phyloP scores from a whole-genome alignment of 1,140 invertebrate genomes.

The Ooceraea biroi region DNA sequence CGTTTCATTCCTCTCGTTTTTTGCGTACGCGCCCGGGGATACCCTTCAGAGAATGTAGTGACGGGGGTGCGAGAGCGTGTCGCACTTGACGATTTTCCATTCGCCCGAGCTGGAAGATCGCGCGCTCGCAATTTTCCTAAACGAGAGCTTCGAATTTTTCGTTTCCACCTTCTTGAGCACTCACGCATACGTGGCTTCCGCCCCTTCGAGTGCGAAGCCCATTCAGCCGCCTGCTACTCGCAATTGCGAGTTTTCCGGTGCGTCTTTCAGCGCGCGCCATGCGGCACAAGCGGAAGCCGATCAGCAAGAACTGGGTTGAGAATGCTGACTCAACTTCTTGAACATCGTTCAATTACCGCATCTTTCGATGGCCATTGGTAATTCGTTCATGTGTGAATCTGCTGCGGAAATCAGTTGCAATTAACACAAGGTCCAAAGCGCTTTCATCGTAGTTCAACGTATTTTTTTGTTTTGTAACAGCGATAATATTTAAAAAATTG shows the following conservation, averaged over 20 bases:
- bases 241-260: constrained; percentile 65
- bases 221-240: constrained; percentile 49
- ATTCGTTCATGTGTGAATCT: not conserved
- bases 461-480: constrained; percentile 25
- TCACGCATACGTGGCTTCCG: constrained; percentile 37
- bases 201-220: constrained; percentile 32
- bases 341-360: constrained; percentile 53
- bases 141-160: constrained; percentile 65
- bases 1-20: constrained; percentile 52
- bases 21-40: constrained; percentile 14
- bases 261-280: constrained; percentile 44
- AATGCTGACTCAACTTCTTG: constrained; percentile 71
- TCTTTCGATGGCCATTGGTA: constrained; percentile 5
- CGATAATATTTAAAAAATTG: not conserved
- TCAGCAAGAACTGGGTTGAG: constrained; percentile 63
- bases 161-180: constrained; percentile 18
- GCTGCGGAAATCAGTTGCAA: not conserved
- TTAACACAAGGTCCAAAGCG: not conserved
- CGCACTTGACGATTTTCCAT: constrained; percentile 68
- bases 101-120: constrained; percentile 50
- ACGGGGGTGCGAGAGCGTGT: constrained; percentile 58
- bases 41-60: constrained; percentile 23
- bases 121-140: constrained; percentile 39
- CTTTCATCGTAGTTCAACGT: not conserved
- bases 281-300: constrained; percentile 47